Evolutionary conservation across 1,140 invertebrate species (phyloP).

Genomic region (Macrocentrus cingulum): DNA sequence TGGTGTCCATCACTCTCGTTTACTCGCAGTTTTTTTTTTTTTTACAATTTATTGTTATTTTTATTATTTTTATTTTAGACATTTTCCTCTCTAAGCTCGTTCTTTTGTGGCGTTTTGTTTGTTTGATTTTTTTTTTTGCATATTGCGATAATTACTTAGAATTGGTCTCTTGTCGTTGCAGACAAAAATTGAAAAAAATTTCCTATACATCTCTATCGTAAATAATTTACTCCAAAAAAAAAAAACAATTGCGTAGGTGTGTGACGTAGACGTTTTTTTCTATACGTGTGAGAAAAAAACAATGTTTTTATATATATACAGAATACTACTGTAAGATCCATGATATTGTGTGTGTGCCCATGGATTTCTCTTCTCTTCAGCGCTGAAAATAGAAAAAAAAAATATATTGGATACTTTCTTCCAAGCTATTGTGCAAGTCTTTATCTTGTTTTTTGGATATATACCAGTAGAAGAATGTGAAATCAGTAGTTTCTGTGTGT

Average conservation of each 20-base stretch:
- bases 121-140: constrained; percentile 10
- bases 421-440: not conserved
- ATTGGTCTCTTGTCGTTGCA: no score
- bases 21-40: not conserved
- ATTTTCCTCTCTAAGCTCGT: constrained; percentile 5
- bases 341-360: not conserved
- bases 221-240: not conserved
- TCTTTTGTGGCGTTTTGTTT: constrained; percentile 14
- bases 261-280: constrained; percentile 24
- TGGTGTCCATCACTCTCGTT: no score
- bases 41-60: no score
- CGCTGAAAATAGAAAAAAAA: no score
- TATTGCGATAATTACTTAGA: not conserved
- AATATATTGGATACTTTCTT: not conserved
- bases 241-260: constrained; percentile 30
- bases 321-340: constrained; percentile 25
- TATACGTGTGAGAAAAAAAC: constrained; percentile 13
- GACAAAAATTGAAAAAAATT: not conserved
- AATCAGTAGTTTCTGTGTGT: constrained; percentile 43
- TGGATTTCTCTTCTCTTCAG: constrained; percentile 8
- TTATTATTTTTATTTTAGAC: not conserved
- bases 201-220: constrained; percentile 14
- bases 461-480: constrained; percentile 23
- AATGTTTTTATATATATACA: constrained; percentile 6
- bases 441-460: constrained; percentile 15